These are phyloP conservation scores for Galeruca laticollis DNA, from an alignment of 2,888 invertebrate genomes.

Conservation along the genomic window DNA sequence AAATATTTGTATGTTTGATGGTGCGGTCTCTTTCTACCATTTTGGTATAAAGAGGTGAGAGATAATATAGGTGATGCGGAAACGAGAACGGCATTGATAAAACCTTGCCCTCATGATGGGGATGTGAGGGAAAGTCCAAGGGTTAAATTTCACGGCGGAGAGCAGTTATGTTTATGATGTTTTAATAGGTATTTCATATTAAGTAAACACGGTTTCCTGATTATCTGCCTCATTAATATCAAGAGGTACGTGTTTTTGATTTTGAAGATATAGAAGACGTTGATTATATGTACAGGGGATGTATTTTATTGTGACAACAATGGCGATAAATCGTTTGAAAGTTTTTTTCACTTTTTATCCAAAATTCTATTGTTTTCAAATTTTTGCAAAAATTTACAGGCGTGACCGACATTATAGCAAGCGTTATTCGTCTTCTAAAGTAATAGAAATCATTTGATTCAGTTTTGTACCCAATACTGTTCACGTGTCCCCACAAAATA, in stretches of 20 bases:
- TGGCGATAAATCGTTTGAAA: too few species aligned
- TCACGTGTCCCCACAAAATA: too few species aligned
- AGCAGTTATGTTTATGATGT: conserved; percentile 14
- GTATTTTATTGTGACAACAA: background rate
- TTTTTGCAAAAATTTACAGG: too few species aligned
- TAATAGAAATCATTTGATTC: too few species aligned
- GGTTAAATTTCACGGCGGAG: conserved; percentile 2
- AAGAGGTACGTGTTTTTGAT: background rate
- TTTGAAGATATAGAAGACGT: background rate
- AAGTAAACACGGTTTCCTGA: conserved; percentile 3
- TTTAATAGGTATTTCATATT: conserved; percentile 6
- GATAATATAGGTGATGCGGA: conserved; percentile 29
- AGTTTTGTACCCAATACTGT: too few species aligned
- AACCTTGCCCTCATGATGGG: conserved; percentile 5
- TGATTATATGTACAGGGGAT: background rate
- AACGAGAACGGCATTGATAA: conserved; percentile 22
- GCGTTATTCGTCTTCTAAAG: too few species aligned
- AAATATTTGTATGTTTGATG: conserved; percentile 22
- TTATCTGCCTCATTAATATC: conserved; percentile 6
- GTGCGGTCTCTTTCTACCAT: conserved; percentile 26
- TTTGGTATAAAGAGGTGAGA: conserved; percentile 25
- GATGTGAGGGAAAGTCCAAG: conserved; percentile 6
- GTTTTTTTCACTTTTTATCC: too few species aligned
- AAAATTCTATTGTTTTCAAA: too few species aligned
- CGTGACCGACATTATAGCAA: too few species aligned